Percentiles rank a stretch among this genome's conserved stretches.
Evolutionary conservation across 2,113 vertebrate genomes (phyloP).

Genomic region (Barnardius zonarius): DNA sequence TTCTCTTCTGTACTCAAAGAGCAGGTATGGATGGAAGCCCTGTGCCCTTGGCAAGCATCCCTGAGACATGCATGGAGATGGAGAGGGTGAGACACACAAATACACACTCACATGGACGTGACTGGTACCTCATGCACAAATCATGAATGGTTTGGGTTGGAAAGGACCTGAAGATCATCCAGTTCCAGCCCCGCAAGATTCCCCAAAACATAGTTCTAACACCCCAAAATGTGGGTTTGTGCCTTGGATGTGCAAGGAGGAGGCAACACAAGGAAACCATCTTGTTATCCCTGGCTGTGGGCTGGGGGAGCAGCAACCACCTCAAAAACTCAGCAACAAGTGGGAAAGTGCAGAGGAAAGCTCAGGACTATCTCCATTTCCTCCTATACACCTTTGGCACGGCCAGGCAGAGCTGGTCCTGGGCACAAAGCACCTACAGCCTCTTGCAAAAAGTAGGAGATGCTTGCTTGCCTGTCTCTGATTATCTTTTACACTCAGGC

Average conservation of each 20-base stretch:
- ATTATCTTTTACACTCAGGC: neutral
- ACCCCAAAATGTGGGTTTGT: neutral
- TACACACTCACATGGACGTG: accelerated
- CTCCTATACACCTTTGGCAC: accelerated
- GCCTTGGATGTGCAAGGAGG: neutral
- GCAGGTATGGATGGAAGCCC: neutral
- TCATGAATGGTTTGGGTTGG: neutral
- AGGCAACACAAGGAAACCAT: neutral
- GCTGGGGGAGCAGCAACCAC: neutral
- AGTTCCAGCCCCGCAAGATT: neutral
- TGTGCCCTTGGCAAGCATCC: neutral
- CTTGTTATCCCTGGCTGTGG: neutral
- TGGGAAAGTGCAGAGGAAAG: neutral
- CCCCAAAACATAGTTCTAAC: neutral
- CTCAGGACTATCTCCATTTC: neutral
- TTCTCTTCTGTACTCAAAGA: neutral
- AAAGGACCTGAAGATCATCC: neutral
- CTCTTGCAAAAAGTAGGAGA: neutral
- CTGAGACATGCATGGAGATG: neutral
- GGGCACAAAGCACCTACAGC: neutral
- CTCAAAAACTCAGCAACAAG: neutral
- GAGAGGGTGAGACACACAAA: neutral
- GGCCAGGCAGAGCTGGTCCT: neutral
- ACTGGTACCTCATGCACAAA: accelerated
- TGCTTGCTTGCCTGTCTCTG: accelerated